Conservation (phyloP, 2,888 invertebrate genomes). For the Dolichopus griseipennis region DNA sequence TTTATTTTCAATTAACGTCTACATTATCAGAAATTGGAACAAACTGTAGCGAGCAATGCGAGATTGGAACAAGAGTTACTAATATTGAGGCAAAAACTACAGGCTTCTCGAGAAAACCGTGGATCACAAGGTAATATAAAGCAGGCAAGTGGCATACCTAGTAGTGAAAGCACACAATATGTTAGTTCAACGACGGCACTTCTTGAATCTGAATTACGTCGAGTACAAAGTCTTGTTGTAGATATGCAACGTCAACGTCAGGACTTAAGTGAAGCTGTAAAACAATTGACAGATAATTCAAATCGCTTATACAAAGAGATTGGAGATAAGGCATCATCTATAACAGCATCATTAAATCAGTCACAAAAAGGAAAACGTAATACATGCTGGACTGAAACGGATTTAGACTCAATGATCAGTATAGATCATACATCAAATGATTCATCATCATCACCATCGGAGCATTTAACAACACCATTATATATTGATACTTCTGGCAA, state of each 20-base stretch:
- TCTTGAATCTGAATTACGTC: constrained; percentile 68
- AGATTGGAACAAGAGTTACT: constrained; percentile 79
- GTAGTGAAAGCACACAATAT: constrained; percentile 44
- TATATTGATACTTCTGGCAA: constrained; percentile 56
- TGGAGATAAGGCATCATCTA: constrained; percentile 40
- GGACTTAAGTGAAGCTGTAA: constrained; percentile 75
- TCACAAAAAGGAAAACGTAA: constrained; percentile 51
- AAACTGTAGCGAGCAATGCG: constrained; percentile 84
- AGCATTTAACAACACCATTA: constrained; percentile 48
- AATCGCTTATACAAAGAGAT: constrained; percentile 59
- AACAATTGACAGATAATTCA: constrained; percentile 74
- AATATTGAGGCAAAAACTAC: constrained; percentile 72
- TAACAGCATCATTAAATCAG: constrained; percentile 24
- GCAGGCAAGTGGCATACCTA: constrained; percentile 22
- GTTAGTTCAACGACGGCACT: constrained; percentile 54
- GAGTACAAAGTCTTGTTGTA: constrained; percentile 75
- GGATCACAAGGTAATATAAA: constrained; percentile 24
- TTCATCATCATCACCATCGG: constrained; percentile 27
- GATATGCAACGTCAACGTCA: constrained; percentile 79
- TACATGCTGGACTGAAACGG: constrained; percentile 77
- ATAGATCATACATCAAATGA: constrained; percentile 59
- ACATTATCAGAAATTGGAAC: constrained; percentile 69
- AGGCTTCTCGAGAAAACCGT: constrained; percentile 54
- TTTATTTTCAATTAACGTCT: constrained; percentile 11
- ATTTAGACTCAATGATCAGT: constrained; percentile 72